These are phyloP conservation scores for Harpalus rubripes DNA, from an alignment of 2,888 invertebrate genomes.

Conservation along the genomic window DNA sequence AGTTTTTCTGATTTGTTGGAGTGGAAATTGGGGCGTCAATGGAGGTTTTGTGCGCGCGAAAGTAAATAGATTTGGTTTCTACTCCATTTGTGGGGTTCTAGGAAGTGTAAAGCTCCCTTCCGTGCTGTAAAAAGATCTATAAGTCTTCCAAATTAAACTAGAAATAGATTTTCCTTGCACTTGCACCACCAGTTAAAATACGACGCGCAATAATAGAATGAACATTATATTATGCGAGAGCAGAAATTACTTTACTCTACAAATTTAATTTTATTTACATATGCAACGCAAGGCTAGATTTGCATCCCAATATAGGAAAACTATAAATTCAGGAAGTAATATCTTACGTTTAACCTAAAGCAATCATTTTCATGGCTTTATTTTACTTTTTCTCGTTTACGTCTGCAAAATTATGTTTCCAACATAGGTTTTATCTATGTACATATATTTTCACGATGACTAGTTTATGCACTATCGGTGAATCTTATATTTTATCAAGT, in stretches of 20 bases:
- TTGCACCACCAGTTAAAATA: neutral
- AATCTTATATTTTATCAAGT: too few species aligned
- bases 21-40: slow-evolving; percentile 54
- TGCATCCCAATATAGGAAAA: neutral
- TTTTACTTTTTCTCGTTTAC: too few species aligned
- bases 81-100: slow-evolving; percentile 43
- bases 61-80: slow-evolving; percentile 58
- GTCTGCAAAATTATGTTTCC: too few species aligned
- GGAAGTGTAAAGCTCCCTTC: slow-evolving; percentile 30
- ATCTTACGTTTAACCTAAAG: too few species aligned
- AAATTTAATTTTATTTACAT: slow-evolving; percentile 15
- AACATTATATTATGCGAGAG: neutral
- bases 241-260: neutral
- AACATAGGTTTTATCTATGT: too few species aligned
- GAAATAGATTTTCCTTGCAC: slow-evolving; percentile 38
- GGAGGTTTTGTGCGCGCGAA: slow-evolving; percentile 49
- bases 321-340: neutral
- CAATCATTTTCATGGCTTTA: too few species aligned
- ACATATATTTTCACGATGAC: too few species aligned
- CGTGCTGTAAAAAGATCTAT: slow-evolving; percentile 16
- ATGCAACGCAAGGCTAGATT: neutral
- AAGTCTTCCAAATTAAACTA: slow-evolving; percentile 46
- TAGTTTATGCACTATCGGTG: too few species aligned
- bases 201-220: neutral
- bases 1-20: slow-evolving; percentile 51